phyloP scores from a whole-genome alignment of 2,797 vertebrate genomes.

The Rhabdomys pumilio region DNA sequence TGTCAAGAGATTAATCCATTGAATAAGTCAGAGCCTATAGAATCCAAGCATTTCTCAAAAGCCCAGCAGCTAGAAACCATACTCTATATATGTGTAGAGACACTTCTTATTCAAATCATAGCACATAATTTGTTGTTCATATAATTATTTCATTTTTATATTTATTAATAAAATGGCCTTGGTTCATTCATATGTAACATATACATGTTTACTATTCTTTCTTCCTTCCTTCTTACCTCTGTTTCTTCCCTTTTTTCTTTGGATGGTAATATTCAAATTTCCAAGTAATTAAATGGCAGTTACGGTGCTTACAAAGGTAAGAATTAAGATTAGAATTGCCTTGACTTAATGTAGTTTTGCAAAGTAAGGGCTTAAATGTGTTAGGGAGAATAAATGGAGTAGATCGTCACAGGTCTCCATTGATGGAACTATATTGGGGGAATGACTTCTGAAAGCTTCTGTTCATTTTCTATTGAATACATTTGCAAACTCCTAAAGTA shows the following conservation, averaged over 20 bases:
- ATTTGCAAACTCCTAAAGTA: slow-evolving; percentile 64
- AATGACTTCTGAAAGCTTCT: background rate
- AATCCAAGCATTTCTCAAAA: background rate
- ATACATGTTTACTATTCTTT: background rate
- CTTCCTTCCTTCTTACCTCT: background rate
- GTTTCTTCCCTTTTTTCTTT: background rate
- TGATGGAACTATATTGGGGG: background rate
- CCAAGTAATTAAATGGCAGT: background rate
- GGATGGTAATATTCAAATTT: background rate
- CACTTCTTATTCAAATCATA: background rate
- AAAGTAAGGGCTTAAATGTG: background rate
- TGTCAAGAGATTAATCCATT: background rate
- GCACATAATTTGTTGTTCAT: background rate
- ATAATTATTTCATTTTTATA: slow-evolving; percentile 1
- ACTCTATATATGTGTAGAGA: background rate
- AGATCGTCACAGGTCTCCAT: background rate
- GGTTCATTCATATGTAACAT: background rate
- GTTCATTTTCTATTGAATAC: slow-evolving; percentile 31
- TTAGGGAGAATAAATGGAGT: background rate
- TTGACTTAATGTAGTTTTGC: background rate
- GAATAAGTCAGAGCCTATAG: background rate
- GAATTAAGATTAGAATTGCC: slow-evolving; percentile 13
- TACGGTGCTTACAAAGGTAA: background rate
- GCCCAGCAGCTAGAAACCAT: background rate
- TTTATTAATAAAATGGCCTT: slow-evolving; percentile 11